Conservation (phyloP, 2,888 invertebrate species). For the Eristalis arbustorum region DNA sequence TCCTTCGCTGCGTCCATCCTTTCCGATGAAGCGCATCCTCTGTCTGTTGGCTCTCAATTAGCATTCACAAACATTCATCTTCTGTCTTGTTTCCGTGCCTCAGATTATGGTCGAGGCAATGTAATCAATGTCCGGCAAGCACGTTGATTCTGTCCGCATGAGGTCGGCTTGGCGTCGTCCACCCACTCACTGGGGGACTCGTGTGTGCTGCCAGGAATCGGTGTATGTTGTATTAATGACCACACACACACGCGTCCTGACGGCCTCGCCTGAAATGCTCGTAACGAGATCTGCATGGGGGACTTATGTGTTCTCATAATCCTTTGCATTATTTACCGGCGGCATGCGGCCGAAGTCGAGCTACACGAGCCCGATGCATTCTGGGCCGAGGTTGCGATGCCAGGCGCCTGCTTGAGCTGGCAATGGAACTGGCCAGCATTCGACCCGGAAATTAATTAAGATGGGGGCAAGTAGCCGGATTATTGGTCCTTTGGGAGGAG, state of each 20-base stretch:
- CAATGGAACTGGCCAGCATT: not conserved
- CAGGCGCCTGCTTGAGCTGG: not conserved
- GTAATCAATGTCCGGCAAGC: slow-evolving; percentile 8
- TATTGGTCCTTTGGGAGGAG: slow-evolving; percentile 7
- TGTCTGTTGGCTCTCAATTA: slow-evolving; percentile 18
- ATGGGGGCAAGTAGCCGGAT: slow-evolving; percentile 16
- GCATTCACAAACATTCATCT: slow-evolving; percentile 16
- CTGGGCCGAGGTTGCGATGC: not conserved
- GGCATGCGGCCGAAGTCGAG: not conserved
- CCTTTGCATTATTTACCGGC: slow-evolving; percentile 7
- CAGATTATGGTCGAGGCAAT: not conserved
- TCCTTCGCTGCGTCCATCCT: not conserved
- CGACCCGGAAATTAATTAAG: not conserved
- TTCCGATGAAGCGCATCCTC: not conserved
- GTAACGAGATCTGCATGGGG: not conserved
- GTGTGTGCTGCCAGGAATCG: not conserved
- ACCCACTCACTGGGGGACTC: no score
- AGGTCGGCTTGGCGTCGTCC: not conserved
- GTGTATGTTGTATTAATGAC: not conserved
- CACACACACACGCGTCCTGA: not conserved
- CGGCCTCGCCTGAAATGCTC: not conserved
- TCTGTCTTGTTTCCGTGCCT: not conserved
- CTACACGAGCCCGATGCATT: not conserved
- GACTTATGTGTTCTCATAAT: not conserved
- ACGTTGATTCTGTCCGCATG: not conserved